Evolutionary conservation across 2,888 invertebrate species (phyloP), one percentile per base, ranked within the genome.

Genomic region (Drosophila eohydei): DNA sequence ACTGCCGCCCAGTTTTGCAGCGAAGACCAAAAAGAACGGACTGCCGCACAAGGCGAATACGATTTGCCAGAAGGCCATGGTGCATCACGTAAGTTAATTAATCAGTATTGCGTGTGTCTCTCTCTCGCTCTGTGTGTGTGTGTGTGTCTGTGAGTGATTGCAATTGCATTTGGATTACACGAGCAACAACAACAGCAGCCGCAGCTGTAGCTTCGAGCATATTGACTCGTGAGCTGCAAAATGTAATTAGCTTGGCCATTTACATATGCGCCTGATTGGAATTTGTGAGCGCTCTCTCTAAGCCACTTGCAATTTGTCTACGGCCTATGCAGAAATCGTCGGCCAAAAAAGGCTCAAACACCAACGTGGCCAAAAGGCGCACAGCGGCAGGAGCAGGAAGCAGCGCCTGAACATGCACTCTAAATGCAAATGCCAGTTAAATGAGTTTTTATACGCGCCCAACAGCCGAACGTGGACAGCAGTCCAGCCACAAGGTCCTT

Each of bases 61-160:
- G 67, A 93, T 94, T 89, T 94, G 94, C 91, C 95, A 95, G 92
- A 94, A 95, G 89, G 94, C 94, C 81, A 95, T 95, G 81, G 94
- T 95, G 88, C 95, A 95, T 93, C 94, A 95, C 94, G 95, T 95
- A 94, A 94, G 94, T 94, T 92, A 91, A 92, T 91, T 91, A 91
- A 89, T 75, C 75, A 58, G 46, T 48, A 50, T 34, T 56, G 32
- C 67, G 16, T 61, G 32, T 57, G 26, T 14, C 6, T 44, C 3
- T 16, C 9, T 55, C 9, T 41, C 26, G 32, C 7, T 26, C 34
- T 59, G 21, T 52, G 26, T 66, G 21, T 50, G 14, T 54, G 9
- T 60, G 51, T 58, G 41, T 54, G n/a, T 66, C 21, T 57, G 21
- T 59, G n/a, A 63, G 62, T 61, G 48, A 41, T 60, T 71, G 50